Evolutionary conservation across 2,888 invertebrate species (phyloP).

Genomic region (Tryphoninae sp.): DNA sequence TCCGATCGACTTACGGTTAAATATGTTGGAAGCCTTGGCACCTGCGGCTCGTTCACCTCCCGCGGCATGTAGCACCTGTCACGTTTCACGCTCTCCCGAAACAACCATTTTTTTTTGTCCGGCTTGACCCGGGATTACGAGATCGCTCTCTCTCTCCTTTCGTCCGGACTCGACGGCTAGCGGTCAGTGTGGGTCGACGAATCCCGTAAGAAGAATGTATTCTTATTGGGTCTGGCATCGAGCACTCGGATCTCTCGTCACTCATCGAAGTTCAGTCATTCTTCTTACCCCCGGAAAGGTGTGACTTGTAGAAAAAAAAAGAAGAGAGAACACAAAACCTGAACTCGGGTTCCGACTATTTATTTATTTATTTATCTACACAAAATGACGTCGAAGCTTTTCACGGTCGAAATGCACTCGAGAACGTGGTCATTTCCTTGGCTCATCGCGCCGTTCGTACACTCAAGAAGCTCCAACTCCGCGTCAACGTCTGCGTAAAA

Average conservation of each 20-base stretch:
- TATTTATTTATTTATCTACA: slow-evolving; percentile 75
- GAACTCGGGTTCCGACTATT: slow-evolving; percentile 66
- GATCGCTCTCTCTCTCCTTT: slow-evolving; percentile 43
- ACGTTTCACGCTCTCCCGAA: slow-evolving; percentile 80
- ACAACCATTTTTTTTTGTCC: slow-evolving; percentile 75
- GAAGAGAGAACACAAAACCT: slow-evolving; percentile 66
- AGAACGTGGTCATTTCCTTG: slow-evolving; percentile 40
- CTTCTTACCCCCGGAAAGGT: slow-evolving; percentile 62
- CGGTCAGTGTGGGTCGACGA: slow-evolving; percentile 38
- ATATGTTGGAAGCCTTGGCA: slow-evolving; percentile 69
- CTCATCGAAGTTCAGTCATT: slow-evolving; percentile 6
- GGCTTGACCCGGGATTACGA: slow-evolving; percentile 75
- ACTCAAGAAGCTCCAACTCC: neutral
- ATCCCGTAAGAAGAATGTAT: slow-evolving; percentile 21
- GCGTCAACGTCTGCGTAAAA: slow-evolving; percentile 48
- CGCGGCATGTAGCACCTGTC: slow-evolving; percentile 79
- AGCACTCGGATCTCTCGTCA: slow-evolving; percentile 53
- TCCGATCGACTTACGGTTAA: slow-evolving; percentile 26
- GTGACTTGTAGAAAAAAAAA: slow-evolving; percentile 70
- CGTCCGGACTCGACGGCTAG: neutral
- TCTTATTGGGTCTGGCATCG: slow-evolving; percentile 19
- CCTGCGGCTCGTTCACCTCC: slow-evolving; percentile 75
- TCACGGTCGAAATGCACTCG: slow-evolving; percentile 51
- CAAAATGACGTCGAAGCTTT: slow-evolving; percentile 48
- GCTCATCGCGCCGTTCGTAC: slow-evolving; percentile 15